Base-by-base conservation (phyloP, 1,140 invertebrate species). In the Hormaphis cornu region DNA sequence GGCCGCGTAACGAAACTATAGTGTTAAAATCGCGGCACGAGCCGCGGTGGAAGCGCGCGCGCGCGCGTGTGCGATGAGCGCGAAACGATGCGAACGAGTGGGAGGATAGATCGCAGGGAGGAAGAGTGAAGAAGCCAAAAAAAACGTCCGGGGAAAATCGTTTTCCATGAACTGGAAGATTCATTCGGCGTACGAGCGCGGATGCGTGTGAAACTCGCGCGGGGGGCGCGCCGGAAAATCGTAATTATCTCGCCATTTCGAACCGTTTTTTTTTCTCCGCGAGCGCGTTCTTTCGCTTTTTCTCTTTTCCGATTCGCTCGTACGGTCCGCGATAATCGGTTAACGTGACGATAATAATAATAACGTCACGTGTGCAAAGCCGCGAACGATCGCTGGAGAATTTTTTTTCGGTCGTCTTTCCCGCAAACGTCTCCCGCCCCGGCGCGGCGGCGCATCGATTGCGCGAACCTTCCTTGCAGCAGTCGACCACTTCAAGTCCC, bases 221-320 rank as follows among this genome's bases (percentile, higher is more conserved):
- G 1, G 26, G 52, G 14, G 22, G 20, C 18, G n/a, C 42, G 18
- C 28, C 61, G 42, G 61, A 33, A 66, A 66, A 66, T 66, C 50
- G 9, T 33, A 66, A 66, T 66, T 66, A 46, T 61, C 58, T 20
- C 30, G 30, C 30, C 5, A 33, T 33, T 50, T 50, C 46, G 10
- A 50, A 3, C n/a, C 16, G 18, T 44, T 44, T 33, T 33, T 33
- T 33, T 33, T 9, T 9, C 30, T 33, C 30, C n/a, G n/a, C n/a
- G n/a, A n/a, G n/a, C n/a, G n/a, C n/a, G n/a, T n/a, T n/a, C 42
- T 61, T 61, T 46, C 46, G 58, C 46, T 61, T 61, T 42, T 61
- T 46, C 58, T 44, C 37, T 24, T 61, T 61, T 24, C 30, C 5
- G 12, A 44, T 16, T 28, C 58, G 8, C 14, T 20, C 16, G 50